phyloP scores from a whole-genome alignment of 2,797 vertebrate genomes.

The Centropyge bicolor region DNA sequence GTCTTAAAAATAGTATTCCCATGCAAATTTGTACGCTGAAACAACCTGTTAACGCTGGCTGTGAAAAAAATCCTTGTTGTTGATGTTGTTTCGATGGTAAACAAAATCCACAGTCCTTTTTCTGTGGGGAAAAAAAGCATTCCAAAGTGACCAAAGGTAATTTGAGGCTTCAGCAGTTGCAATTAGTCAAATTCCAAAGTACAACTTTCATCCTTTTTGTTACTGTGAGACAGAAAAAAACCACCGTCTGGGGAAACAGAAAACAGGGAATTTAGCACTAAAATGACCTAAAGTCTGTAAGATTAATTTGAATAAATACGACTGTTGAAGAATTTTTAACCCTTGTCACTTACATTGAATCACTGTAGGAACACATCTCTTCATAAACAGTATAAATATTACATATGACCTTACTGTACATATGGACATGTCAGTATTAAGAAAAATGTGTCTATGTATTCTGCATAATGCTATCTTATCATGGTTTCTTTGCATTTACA shows the following conservation, averaged over 20 bases:
- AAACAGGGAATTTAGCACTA: no score
- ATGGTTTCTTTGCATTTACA: background rate
- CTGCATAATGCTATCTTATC: background rate
- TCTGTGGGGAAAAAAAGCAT: no score
- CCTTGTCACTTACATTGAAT: no score
- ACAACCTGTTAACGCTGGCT: no score
- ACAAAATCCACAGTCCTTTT: background rate
- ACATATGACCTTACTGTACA: background rate
- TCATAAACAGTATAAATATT: no score
- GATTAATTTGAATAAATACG: background rate
- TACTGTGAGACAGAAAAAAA: no score
- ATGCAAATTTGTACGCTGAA: background rate
- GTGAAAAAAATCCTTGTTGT: no score
- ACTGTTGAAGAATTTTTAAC: background rate
- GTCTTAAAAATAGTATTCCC: background rate
- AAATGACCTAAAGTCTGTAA: no score
- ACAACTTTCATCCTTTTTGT: background rate
- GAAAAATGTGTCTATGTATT: background rate
- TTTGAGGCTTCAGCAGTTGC: constrained; percentile 1
- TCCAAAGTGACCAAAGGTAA: background rate
- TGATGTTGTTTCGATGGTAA: no score
- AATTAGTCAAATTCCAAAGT: background rate
- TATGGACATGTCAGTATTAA: background rate
- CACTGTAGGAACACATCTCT: no score
- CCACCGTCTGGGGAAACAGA: no score